Evolutionary conservation across 2,888 invertebrate species (phyloP), one percentile per base, ranked within the genome.

Genomic region (Brenthis ino): DNA sequence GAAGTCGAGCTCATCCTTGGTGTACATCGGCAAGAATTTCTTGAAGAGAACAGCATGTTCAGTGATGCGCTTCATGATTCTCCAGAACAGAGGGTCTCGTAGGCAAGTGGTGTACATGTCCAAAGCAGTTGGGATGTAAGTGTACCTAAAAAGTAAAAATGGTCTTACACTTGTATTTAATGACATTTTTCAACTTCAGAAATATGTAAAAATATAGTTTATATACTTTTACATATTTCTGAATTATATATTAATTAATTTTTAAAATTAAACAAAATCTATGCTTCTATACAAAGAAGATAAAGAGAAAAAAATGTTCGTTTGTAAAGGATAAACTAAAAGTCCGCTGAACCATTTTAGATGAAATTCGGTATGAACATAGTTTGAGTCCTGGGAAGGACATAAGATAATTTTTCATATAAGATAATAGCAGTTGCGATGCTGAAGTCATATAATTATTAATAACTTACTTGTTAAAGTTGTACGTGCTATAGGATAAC

Each of bases 51-150:
- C 85, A 84, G 94, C 94, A 74, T 88, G 92, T 72, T 93, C 86
- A 57, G 91, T 80, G 80, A 95, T 85, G 73, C 94, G 94, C 83
- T 95, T 95, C 89, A 95, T 94, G 75, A 96, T 85, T 75, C 93
- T 94, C 91, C 95, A 96, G 94, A 95, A 96, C 67, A 95, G 93
- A 14, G 96, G 96, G 85, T 96, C 96, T 65, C 96, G 95, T 78
- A 95, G 84, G 77, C 95, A 94, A 2, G 96, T 95, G 68, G 93
- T 89, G 82, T 94, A 94, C 83, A 94, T 94, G 78, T 95, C 94
- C 75, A 95, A 84, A 14, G 94, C 94, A 55, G 95, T 94, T 13
- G 96, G 95, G 58, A 91, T 79, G 80, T 91, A 91, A 1, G 91
- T 91, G 81, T 91, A 86, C 73, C 93, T 92, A 77, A 5, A 70